Base-by-base conservation (phyloP, 2,113 vertebrate species). In the Limnothrissa miodon region DNA sequence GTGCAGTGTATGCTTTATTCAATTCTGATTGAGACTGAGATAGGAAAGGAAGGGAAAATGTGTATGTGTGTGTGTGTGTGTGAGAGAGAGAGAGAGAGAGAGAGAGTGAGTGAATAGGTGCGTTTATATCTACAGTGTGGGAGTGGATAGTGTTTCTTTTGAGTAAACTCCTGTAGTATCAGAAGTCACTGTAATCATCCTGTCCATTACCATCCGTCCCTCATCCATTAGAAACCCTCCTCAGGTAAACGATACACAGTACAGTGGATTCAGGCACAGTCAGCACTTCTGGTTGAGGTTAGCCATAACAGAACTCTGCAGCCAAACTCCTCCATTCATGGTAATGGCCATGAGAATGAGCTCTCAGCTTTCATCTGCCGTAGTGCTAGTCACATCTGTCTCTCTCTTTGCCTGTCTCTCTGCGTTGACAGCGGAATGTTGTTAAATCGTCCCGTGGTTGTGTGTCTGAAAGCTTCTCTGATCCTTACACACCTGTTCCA, bases 21-120 rank as follows among this genome's bases (percentile, higher is more conserved):
- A 42, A 42, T 42, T 42, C 6, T 42, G 42, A 42, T 42, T 42
- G 2, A 42, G 42, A 42, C 42, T n/a, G n/a, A 42, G 42, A 42
- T 42, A 42, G 6, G 42, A 42, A 42, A 42, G 4, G 78, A 2
- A 17, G 42, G 25, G 4, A n/a, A n/a, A n/a, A n/a, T n/a, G n/a
- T n/a, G 66, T 59, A 78, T 80, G 84, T 70, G 66, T 29, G 25
- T 33, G 80, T 79, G 4, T 74, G 83, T 53, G 70, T 44, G 21
- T 59, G 56, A 83, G 89, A 33, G 36, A 42, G 42, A 42, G n/a
- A n/a, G n/a, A 42, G 78, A 23, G 17, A 5, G 42, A 11, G 78
- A n/a, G 39, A 11, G 78, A 2, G 1, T n/a, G 51, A 5, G 51
- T 83, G 45, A 53, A 1, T 45, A 0, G 17, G 42, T 80, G 44